Evolutionary conservation across 2,888 invertebrate species (phyloP).

Genomic region (Stomorhina lunata): DNA sequence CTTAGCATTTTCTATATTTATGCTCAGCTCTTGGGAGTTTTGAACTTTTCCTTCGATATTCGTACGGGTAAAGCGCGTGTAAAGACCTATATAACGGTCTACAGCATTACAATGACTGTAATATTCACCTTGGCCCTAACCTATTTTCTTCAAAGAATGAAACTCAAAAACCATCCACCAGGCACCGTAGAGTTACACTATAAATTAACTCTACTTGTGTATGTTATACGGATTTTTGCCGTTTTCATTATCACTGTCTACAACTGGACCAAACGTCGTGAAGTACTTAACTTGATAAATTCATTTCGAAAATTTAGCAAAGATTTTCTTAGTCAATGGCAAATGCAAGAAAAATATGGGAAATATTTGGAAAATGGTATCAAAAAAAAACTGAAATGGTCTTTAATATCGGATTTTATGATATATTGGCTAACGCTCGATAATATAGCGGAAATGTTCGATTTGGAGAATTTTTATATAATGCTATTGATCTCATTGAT

Average conservation of each 20-base stretch:
- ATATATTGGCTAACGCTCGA: background rate
- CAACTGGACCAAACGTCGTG: slow-evolving; percentile 27
- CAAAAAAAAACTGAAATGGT: background rate
- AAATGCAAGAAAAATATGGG: background rate
- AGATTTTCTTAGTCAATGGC: background rate
- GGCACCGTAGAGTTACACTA: slow-evolving; percentile 8
- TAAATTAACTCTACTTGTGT: background rate
- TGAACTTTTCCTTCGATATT: slow-evolving; percentile 7
- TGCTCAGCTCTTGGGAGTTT: slow-evolving; percentile 20
- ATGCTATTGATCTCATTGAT: background rate
- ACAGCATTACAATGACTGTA: background rate
- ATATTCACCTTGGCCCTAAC: background rate
- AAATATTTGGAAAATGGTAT: background rate
- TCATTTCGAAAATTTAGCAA: background rate
- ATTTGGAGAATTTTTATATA: slow-evolving; percentile 1
- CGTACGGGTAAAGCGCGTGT: slow-evolving; percentile 6
- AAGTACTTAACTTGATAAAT: slow-evolving; percentile 13
- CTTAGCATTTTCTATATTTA: background rate
- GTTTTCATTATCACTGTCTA: background rate
- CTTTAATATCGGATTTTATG: background rate
- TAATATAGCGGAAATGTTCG: background rate
- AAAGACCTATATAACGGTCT: background rate
- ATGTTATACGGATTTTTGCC: background rate
- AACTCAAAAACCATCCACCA: background rate
- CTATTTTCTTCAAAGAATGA: background rate